Evolutionary conservation across 2,113 vertebrate species (phyloP), one percentile per base, ranked within the genome.

Genomic region (Channa maculata): DNA sequence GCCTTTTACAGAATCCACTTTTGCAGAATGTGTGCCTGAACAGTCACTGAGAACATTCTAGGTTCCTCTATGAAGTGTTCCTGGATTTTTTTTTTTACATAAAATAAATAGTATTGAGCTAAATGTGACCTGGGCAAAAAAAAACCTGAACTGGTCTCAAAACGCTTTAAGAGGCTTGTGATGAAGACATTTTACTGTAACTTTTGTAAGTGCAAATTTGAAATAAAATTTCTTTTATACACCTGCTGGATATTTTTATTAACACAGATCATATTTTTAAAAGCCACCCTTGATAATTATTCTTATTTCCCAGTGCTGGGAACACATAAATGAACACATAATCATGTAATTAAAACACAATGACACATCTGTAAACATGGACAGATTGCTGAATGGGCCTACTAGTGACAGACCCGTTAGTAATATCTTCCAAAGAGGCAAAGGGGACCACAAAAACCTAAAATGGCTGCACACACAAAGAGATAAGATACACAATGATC

Each of bases 131-230:
- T 14, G 12, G 14, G 33, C 5, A 44, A 54, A 73, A 54, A 73
- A 72, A 71, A 80, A 75, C 48, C 41, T 80, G 48, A 62, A 38
- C 62, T 59, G 46, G 50, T 50, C 65, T 82, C n/a, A 55, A 54
- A 63, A 45, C 53, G 5, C n/a, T 65, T 59, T 9, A 44, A 70
- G 50, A 53, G 1, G 39, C 34, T 80, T 82, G 15, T 79, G 36
- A 37, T 41, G 48, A 41, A 77, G 13, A 70, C 66, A 55, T 81
- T 83, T 85, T 71, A 85, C 15, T 90, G 86, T 90, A 83, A 75
- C 73, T 89, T 92, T 92, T 92, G 71, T 92, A 93, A 89, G 77
- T 78, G 67, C 76, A 79, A 82, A 85, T 79, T 92, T 93, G 71
- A 77, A 90, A 88, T 91, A 89, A 91, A 91, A 43, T 87, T 66